Evolutionary conservation across 2,113 vertebrate genomes (phyloP), one percentile per base, ranked within the genome.

Genomic region (Prolemur simus): DNA sequence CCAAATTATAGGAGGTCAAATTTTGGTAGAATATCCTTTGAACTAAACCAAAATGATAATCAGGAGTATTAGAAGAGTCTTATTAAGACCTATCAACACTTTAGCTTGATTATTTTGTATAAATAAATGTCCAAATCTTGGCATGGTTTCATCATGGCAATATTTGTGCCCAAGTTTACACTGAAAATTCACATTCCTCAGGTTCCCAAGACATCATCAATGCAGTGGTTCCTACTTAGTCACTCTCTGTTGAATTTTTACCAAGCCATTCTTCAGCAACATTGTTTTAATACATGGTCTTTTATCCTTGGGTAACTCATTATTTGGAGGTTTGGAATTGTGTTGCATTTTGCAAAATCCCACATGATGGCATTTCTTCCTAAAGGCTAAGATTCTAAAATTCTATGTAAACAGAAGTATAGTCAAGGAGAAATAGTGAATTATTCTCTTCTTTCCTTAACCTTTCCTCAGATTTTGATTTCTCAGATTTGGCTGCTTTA

Each of bases 21-120:
- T 87, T 92, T 71, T 18, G 89, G 42, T 39, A 78, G 8, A 56
- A 18, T 32, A 81, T 34, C 60, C 58, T 86, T 52, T 84, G 42
- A 89, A 91, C 25, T 60, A 96, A 91, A 84, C 34, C 73, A 96
- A 87, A 94, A 90, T 84, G 49, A 69, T 49, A 84, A 87, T 34
- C 56, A 63, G 18, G 39, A 73, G 17, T 32, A 34, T 78, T 3
- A 87, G 37, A 92, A 34, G 17, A 86, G 21, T 29, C 56, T 18
- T 58, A 8, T 6, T 6, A 71, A 82, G 34, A 37, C 2, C 80
- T 63, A 52, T 54, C 2, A 92, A 15, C 37, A 73, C 39, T 77
- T 54, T 91, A 63, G 73, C 49, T 23, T 49, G 88, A 56, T 34
- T 47, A 81, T 21, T 74, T 76, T 54, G 32, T 27, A 37, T 37